A percentile compares a stretch with the other conserved stretches of the same genome.
Evolutionary conservation across 1,140 invertebrate genomes (phyloP).

Genomic region (Schlechtendalia chinensis): DNA sequence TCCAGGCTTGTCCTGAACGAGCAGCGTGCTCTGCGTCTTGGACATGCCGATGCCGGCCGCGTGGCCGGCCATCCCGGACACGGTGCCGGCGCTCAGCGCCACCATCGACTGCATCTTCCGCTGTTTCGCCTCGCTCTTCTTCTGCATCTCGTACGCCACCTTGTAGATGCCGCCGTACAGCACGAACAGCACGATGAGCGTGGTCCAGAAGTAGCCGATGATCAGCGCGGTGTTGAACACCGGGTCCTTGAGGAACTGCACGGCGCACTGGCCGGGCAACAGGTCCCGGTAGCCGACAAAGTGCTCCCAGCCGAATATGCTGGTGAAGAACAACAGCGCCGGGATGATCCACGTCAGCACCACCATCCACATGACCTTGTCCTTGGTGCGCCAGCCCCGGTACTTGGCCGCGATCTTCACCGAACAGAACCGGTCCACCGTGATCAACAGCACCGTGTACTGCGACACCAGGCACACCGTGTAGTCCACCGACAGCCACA

Average conservation of each 20-base stretch:
- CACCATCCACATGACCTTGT: conserved; percentile 87
- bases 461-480: conserved; percentile 98
- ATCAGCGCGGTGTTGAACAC: conserved; percentile 97
- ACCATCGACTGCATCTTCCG: conserved; percentile 93
- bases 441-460: conserved; percentile 98
- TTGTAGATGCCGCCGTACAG: conserved; percentile 97
- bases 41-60: conserved; percentile 73
- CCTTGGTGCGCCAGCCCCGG: conserved; percentile 93
- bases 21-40: conserved; percentile 54
- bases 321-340: conserved; percentile 93
- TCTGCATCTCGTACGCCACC: conserved; percentile 96
- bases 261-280: conserved; percentile 85
- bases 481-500: conserved; percentile 99
- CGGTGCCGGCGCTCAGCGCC: conserved; percentile 79
- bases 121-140: conserved; percentile 93
- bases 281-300: conserved; percentile 90
- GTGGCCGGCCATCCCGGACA: conserved; percentile 83
- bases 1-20: conserved; percentile 22
- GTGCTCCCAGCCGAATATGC: conserved; percentile 98
- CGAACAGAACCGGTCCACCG: conserved; percentile 97
- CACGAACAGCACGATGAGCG: conserved; percentile 86
- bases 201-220: conserved; percentile 97
- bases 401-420: conserved; percentile 98
- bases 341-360: conserved; percentile 98
- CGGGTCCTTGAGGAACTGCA: conserved; percentile 97